Conservation (phyloP, 2,888 invertebrate species). For the Melanostoma scalare region DNA sequence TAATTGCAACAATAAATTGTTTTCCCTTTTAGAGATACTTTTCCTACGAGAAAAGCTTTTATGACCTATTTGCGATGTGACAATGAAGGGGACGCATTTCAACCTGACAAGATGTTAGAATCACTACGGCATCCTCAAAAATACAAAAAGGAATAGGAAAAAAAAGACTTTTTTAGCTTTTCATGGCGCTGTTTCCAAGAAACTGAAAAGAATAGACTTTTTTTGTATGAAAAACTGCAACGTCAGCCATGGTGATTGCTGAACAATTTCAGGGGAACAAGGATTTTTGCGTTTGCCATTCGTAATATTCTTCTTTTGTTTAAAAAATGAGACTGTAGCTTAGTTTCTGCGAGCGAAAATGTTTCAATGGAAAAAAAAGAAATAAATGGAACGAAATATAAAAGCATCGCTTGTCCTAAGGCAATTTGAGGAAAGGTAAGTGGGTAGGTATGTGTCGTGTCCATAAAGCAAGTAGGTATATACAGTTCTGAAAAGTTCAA, state of each 20-base stretch:
- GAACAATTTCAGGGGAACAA: slow-evolving; percentile 16
- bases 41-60: slow-evolving; percentile 10
- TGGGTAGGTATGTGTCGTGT: too few relatives aligned
- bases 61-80: slow-evolving; percentile 59
- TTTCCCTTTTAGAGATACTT: slow-evolving; percentile 8
- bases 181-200: slow-evolving; percentile 19
- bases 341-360: slow-evolving; percentile 10
- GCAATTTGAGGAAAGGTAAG: slow-evolving; percentile 17
- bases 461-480: background rate
- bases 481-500: slow-evolving; percentile 22
- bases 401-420: slow-evolving; percentile 20
- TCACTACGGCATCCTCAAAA: slow-evolving; percentile 1
- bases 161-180: background rate
- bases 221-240: slow-evolving; percentile 34
- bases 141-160: background rate
- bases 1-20: slow-evolving; percentile 12
- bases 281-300: slow-evolving; percentile 27
- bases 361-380: slow-evolving; percentile 7
- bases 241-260: slow-evolving; percentile 1
- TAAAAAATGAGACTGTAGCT: slow-evolving; percentile 11
- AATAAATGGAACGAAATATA: background rate
- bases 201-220: slow-evolving; percentile 39
- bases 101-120: slow-evolving; percentile 25
- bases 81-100: slow-evolving; percentile 46
- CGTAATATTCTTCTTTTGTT: slow-evolving; percentile 12